Conservation (phyloP, 92 coral and sea anemone genomes). For the Palythoa grandis region DNA sequence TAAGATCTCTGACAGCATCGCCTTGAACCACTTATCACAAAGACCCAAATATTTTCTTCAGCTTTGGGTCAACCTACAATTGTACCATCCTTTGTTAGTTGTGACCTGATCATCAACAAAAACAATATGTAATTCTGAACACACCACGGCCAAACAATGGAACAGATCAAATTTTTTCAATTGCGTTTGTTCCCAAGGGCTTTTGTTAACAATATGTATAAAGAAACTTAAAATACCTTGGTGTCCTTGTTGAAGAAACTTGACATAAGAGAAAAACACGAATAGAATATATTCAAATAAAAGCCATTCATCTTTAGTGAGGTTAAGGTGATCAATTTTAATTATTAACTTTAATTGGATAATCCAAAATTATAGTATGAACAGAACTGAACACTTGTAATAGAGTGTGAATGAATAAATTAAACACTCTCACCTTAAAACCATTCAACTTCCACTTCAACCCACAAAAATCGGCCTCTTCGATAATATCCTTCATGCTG, state of each 20-base stretch:
- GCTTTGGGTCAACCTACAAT: constrained; percentile 34
- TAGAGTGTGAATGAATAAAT: neutral
- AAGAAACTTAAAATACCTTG: neutral
- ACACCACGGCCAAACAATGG: no score
- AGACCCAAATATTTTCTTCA: constrained; percentile 24
- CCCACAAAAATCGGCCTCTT: constrained; percentile 97
- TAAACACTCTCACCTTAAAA: constrained; percentile 60
- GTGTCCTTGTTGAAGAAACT: neutral
- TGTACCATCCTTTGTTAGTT: neutral
- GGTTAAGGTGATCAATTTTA: no score
- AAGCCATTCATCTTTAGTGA: no score
- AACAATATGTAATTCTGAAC: neutral
- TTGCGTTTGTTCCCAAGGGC: no score
- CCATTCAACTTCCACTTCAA: constrained; percentile 90
- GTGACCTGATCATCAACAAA: no score
- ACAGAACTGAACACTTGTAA: neutral
- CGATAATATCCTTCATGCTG: constrained; percentile 86
- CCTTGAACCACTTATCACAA: constrained; percentile 8
- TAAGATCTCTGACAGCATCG: neutral
- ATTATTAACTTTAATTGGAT: neutral
- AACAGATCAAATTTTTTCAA: no score
- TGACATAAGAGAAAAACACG: neutral
- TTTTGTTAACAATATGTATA: no score
- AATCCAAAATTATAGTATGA: no score
- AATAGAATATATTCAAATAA: no score